phyloP scores from a whole-genome alignment of 2,888 invertebrate species.

The Masnerella sp. region DNA sequence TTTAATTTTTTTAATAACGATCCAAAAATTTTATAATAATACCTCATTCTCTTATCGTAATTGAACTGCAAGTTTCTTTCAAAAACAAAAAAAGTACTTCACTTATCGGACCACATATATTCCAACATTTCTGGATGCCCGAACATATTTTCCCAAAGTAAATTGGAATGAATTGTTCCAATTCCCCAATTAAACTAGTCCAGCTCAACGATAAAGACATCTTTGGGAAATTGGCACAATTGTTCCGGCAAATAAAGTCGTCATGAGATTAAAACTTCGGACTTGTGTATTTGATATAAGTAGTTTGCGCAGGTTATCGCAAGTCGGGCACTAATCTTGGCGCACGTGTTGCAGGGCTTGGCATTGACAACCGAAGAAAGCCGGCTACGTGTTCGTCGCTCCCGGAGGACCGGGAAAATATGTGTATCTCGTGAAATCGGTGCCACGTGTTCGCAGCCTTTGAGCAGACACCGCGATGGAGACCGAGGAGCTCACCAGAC shows the following conservation, averaged over 20 bases:
- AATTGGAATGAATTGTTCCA: neutral
- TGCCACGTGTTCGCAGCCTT: slow-evolving; percentile 63
- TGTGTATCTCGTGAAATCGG: slow-evolving; percentile 72
- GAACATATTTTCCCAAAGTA: neutral
- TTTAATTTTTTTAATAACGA: too few species aligned
- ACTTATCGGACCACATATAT: too few species aligned
- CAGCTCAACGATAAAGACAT: neutral
- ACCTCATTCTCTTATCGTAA: too few species aligned
- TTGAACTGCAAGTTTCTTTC: too few species aligned
- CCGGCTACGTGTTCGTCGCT: slow-evolving; percentile 68
- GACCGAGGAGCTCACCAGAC: slow-evolving; percentile 93
- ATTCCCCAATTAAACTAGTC: neutral
- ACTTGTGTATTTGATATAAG: slow-evolving; percentile 49
- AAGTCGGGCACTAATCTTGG: slow-evolving; percentile 46
- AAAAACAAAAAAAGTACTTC: too few species aligned
- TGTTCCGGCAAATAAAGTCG: slow-evolving; percentile 30
- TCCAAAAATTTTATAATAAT: too few species aligned
- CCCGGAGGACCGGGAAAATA: slow-evolving; percentile 69
- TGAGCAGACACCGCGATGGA: slow-evolving; percentile 80
- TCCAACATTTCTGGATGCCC: neutral
- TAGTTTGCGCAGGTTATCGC: slow-evolving; percentile 44
- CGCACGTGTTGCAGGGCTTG: slow-evolving; percentile 45
- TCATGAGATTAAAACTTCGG: slow-evolving; percentile 42
- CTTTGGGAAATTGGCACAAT: slow-evolving; percentile 28
- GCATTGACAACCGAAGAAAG: slow-evolving; percentile 64